A percentile compares a stretch with the other conserved stretches of the same genome.
Evolutionary conservation across 2,113 vertebrate species (phyloP).

Genomic region (Aegithalos caudatus): DNA sequence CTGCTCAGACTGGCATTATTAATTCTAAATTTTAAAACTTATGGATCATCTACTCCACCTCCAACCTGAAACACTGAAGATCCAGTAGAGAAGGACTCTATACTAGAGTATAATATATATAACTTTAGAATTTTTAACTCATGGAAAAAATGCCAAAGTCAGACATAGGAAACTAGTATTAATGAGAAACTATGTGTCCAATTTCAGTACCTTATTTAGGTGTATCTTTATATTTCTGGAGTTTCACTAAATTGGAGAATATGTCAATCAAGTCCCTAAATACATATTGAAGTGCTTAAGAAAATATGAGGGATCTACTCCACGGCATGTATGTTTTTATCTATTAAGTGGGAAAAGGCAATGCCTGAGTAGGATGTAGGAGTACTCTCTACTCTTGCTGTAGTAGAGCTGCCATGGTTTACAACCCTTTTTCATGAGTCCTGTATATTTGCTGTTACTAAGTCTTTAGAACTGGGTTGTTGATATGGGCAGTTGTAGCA

Average conservation of each 20-base stretch:
- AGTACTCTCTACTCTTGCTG: not conserved
- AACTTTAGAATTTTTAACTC: not conserved
- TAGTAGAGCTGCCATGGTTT: not conserved
- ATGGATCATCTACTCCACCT: not conserved
- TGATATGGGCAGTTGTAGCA: not conserved
- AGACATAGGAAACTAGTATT: not conserved
- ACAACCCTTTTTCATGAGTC: not conserved
- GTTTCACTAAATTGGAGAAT: not conserved
- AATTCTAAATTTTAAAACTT: not conserved
- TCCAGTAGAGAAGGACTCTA: not conserved
- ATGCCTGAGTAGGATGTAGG: rapidly evolving
- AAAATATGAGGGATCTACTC: not conserved
- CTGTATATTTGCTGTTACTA: not conserved
- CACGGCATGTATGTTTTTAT: not conserved
- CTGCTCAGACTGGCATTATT: not conserved
- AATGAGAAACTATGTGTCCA: not conserved
- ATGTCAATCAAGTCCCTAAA: not conserved
- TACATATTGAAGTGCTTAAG: not conserved
- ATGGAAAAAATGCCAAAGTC: not conserved
- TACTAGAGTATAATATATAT: not conserved
- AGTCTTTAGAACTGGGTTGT: not conserved
- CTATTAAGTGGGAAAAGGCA: not conserved
- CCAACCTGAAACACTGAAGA: not conserved
- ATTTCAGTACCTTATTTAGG: not conserved
- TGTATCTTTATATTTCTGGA: not conserved